These are phyloP conservation scores for Trichonephila clavata DNA, from an alignment of 1,140 invertebrate genomes.

Conservation along the genomic window DNA sequence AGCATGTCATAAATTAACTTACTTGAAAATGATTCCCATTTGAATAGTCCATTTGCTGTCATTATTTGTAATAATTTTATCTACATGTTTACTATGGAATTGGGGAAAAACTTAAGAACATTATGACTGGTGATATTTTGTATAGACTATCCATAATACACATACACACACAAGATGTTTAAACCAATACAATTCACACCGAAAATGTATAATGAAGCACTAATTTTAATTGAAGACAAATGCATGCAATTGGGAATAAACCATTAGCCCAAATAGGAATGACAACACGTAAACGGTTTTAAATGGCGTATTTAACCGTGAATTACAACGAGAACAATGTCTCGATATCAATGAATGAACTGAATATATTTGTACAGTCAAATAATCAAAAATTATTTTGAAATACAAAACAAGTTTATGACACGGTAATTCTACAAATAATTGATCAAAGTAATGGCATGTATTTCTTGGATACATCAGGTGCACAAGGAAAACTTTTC, in stretches of 20 bases:
- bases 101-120: not conserved
- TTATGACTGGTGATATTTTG: not conserved
- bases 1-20: not conserved
- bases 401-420: not conserved
- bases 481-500: slow-evolving; percentile 80
- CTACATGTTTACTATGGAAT: not conserved
- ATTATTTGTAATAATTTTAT: slow-evolving; percentile 15
- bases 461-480: slow-evolving; percentile 77
- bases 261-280: not conserved
- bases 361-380: not conserved
- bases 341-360: not conserved
- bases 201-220: slow-evolving; percentile 14
- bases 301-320: not conserved
- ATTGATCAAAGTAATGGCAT: slow-evolving; percentile 37
- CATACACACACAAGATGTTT: not conserved
- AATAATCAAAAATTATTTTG: not conserved
- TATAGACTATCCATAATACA: not conserved
- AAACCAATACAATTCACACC: not conserved
- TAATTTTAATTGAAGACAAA: not conserved
- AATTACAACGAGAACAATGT: not conserved
- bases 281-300: not conserved
- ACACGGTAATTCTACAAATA: not conserved
- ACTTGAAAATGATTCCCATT: not conserved
- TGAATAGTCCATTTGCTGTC: not conserved
- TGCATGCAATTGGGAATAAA: not conserved